Base-by-base conservation (phyloP, 2,797 vertebrate genomes). In the Cichlasoma orientale region DNA sequence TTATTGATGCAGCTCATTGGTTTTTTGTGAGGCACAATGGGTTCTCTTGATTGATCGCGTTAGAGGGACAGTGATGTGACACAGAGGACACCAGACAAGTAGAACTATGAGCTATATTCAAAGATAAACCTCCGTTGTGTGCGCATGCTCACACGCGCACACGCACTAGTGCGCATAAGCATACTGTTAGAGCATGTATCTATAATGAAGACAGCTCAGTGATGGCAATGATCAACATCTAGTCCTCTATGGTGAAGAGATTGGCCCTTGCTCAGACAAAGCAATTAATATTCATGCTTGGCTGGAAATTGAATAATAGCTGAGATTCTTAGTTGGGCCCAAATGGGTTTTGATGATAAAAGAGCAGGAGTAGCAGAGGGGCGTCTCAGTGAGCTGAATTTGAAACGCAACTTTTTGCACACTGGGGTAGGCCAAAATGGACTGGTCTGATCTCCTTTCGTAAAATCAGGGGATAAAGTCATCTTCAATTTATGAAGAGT, bases 1-100 rank as follows among this genome's bases (percentile, higher is more conserved):
- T 92, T 94, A 91, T 93, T 92, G 89, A 93, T 86, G 88, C 83
- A 87, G 84, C 87, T 92, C 87, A 88, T 92, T 90, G 90, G 89
- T 79, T 92, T 86, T 91, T 91, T 86, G 87, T 84, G 87, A 88
- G 85, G 82, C 88, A 90, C 91, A 92, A 91, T 91, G 89, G 90
- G 75, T 83, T 85, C 75, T 71, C 83, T 89, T 89, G 91, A 93
- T 92, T 93, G 92, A 93, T 93, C 61, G 80, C n/a, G 36, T 86
- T 78, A 74, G 80, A 86, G 75, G 74, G 84, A 88, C 79, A 78
- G 89, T 88, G 87, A 90, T 82, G 89, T 90, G 90, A 91, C 92
- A 88, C 85, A 87, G 86, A 90, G 79, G 87, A 88, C 79, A 58
- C 47, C 82, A 91, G 90, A 90, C 89, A 87, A 87, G 91, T 82